Base-by-base conservation (phyloP, 2,113 vertebrate species). In the Gymnarchus niloticus region DNA sequence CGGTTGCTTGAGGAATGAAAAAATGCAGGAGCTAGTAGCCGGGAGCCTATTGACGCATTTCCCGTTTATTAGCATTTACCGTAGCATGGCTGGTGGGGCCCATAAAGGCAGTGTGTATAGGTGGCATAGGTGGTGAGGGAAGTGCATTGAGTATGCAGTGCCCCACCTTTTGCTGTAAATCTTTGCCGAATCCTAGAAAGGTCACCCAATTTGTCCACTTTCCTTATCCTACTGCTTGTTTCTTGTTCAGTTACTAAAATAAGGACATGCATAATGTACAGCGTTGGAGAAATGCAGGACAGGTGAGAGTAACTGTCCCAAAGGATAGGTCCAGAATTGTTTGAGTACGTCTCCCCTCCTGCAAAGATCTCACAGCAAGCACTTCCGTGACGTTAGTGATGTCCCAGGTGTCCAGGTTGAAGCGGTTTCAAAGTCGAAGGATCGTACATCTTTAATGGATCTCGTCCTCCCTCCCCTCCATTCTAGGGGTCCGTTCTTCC, bases 31-130 rank as follows among this genome's bases (percentile, higher is more conserved):
- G 51, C 23, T 65, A 51, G 82, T 69, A 46, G 37, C 61, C 9
- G 28, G 54, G 84, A 28, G 61, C 25, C 37, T 3, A 77, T 69
- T 80, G 85, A 86, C 81, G 80, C 28, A 84, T 81, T n/a, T 69
- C 83, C 48, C 80, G 56, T 84, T 73, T 69, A 86, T 88, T 81
- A 54, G 14, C 81, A 49, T 85, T 83, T 73, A 51, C 84, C 56
- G 28, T 37, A 49, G 54, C 33, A n/a, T 52, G 41, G 52, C 10
- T 28, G 57, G 76, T 48, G 48, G 0, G 12, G 59, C 69, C 19
- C 56, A 33, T 41, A 21, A 65, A 17, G 76, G 54, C 76, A 61
- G 65, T 5, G 23, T 17, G 37, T n/a, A 81, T 59, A 61, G 77
- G 46, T 73, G 52, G 57, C 17, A 41, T 5, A 25, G 23, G 49